These are phyloP conservation scores for Rhombomys opimus DNA, from an alignment of 2,113 vertebrate genomes.

Conservation along the genomic window DNA sequence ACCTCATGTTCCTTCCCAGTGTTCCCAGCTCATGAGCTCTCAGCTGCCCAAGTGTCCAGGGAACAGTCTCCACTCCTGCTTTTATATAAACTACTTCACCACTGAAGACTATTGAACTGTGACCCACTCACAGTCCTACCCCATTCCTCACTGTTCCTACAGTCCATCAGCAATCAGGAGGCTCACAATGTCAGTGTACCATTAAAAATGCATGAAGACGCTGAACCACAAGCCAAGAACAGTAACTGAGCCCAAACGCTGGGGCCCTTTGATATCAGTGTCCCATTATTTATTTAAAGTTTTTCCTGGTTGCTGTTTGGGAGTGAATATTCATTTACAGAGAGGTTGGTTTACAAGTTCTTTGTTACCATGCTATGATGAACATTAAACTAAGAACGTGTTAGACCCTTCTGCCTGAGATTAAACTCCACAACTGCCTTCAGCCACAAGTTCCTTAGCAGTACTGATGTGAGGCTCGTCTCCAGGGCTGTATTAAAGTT, in stretches of 20 bases:
- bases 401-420: not conserved
- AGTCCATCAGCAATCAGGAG: constrained; percentile 7
- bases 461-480: not conserved
- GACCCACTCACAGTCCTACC: not conserved
- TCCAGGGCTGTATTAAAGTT: not conserved
- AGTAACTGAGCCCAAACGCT: not conserved
- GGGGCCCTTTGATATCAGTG: constrained; percentile 55
- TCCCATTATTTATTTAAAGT: constrained; percentile 86
- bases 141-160: not conserved
- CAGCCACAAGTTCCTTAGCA: not conserved
- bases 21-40: not conserved
- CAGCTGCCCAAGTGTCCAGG: rapidly evolving
- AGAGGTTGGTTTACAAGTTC: constrained; percentile 62
- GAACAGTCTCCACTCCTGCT: not conserved
- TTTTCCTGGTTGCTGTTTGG: constrained; percentile 78
- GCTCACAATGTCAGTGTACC: constrained; percentile 43
- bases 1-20: not conserved
- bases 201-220: constrained; percentile 85
- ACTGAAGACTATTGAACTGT: not conserved
- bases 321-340: constrained; percentile 77
- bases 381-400: constrained; percentile 60
- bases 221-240: constrained; percentile 44
- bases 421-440: not conserved
- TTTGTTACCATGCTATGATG: constrained; percentile 54
- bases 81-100: not conserved